A percentile compares a stretch with the other conserved stretches of the same genome.
phyloP scores from a whole-genome alignment of 2,113 vertebrate species.

The Peromyscus polionotus region DNA sequence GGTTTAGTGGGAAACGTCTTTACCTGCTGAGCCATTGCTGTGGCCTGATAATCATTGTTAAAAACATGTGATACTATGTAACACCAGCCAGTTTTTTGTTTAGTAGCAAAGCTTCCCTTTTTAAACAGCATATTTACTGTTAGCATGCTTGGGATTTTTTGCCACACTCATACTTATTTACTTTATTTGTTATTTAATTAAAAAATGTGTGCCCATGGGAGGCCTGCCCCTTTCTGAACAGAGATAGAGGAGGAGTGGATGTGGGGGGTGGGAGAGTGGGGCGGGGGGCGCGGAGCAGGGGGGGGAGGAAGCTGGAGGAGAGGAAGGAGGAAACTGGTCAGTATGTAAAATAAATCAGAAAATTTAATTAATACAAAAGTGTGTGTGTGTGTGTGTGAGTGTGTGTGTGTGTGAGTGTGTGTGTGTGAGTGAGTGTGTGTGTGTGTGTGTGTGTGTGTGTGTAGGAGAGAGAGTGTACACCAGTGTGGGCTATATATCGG shows the following conservation, averaged over 20 bases:
- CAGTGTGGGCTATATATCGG: not conserved
- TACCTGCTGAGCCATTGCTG: not conserved
- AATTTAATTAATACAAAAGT: not conserved
- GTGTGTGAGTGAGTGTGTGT: not conserved
- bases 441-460: not conserved
- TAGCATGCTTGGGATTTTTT: not conserved
- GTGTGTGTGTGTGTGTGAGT: not conserved
- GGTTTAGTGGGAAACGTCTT: not conserved
- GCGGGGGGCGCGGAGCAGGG: too few species aligned
- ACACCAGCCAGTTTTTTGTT: not conserved
- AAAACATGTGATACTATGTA: not conserved
- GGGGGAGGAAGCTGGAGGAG: too few species aligned
- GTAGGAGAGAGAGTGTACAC: not conserved
- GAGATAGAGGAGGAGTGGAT: too few species aligned
- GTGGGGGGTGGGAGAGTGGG: too few species aligned
- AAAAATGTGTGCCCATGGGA: not conserved
- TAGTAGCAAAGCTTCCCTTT: slow-evolving; percentile 19
- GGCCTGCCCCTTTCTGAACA: too few species aligned
- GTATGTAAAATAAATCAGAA: too few species aligned
- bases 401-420: not conserved
- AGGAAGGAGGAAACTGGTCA: too few species aligned
- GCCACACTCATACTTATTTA: not conserved
- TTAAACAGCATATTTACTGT: slow-evolving; percentile 13
- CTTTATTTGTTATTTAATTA: not conserved
- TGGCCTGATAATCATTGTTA: not conserved